Base-by-base conservation (phyloP, 2,113 vertebrate genomes). In the Oenanthe melanoleuca region DNA sequence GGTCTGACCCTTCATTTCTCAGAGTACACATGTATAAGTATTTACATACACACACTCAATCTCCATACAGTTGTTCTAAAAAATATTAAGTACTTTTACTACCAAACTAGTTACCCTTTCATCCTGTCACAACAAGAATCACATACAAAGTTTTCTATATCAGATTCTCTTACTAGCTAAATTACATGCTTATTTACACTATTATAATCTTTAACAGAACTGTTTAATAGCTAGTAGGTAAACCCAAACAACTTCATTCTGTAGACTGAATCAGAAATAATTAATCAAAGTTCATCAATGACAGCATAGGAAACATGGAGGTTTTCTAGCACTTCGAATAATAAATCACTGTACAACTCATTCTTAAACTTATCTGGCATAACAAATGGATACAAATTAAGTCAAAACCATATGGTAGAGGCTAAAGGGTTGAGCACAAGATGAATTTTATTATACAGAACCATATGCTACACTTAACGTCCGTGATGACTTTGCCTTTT, bases 361-460 rank as follows among this genome's bases (percentile, higher is more conserved):
- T 92, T 88, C 95, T 90, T 88, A 20, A 75, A 53, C 50, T 95
- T 97, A 92, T 40, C 18, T 53, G 19, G 77, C 87, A 94, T 92
- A 96, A 92, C 70, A 96, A 97, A 95, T 87, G 37, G 63, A 75
- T 95, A 85, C 50, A 80, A 95, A 97, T 89, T 77, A 92, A 93
- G 96, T 91, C 81, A 92, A 96, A 96, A 88, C 91, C 95, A 95
- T 89, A 92, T 92, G 89, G 94, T 12, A 52, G 59, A 95, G 89
- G 83, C 82, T 94, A 96, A 95, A 94, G 77, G 66, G 83, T 52
- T 94, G 60, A 92, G 18, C 6, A 5, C 88, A 94, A 96, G 72
- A 88, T 82, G 60, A 91, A 95, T 96, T 97, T 96, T 88, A 93
- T 95, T 88, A 92, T 25, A 86, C 63, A 84, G 44, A 94, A 92